phyloP scores from a whole-genome alignment of 2,888 invertebrate species.

The Tetragnatha montana region DNA sequence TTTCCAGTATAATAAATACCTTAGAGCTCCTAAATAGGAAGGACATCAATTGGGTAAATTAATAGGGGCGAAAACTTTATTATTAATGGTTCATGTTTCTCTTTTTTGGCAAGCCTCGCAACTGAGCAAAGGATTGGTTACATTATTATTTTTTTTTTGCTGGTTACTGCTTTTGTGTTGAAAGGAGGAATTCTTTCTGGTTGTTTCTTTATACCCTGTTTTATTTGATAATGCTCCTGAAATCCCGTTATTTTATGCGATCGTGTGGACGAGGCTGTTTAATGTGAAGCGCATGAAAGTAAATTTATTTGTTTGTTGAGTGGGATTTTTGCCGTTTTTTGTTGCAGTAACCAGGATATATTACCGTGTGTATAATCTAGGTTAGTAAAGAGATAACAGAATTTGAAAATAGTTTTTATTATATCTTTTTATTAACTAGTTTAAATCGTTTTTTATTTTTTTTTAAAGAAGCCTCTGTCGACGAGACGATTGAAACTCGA shows the following conservation, averaged over 20 bases:
- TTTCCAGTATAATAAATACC: slow-evolving; percentile 36
- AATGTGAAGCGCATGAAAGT: no score
- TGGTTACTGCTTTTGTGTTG: neutral
- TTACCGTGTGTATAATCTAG: no score
- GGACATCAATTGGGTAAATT: slow-evolving; percentile 45
- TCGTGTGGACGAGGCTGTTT: neutral
- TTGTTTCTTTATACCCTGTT: neutral
- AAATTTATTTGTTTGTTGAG: no score
- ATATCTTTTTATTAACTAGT: no score
- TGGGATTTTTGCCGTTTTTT: no score
- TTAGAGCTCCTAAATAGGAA: slow-evolving; percentile 7
- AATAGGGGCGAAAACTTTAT: slow-evolving; percentile 48
- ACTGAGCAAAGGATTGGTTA: neutral
- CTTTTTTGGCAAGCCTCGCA: slow-evolving; percentile 16
- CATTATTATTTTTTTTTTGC: neutral
- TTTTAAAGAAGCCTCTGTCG: no score
- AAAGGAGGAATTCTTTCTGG: neutral
- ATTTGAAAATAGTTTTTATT: no score
- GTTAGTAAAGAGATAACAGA: no score
- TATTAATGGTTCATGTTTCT: slow-evolving; percentile 38
- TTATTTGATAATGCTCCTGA: neutral
- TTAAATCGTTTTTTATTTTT: no score
- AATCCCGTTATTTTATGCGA: neutral
- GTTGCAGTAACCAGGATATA: no score
- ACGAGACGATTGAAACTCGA: no score